A percentile compares a stretch with the other conserved stretches of the same genome.
These are phyloP conservation scores for Chiloscyllium plagiosum DNA, from an alignment of 2,113 vertebrate genomes.

Conservation along the genomic window DNA sequence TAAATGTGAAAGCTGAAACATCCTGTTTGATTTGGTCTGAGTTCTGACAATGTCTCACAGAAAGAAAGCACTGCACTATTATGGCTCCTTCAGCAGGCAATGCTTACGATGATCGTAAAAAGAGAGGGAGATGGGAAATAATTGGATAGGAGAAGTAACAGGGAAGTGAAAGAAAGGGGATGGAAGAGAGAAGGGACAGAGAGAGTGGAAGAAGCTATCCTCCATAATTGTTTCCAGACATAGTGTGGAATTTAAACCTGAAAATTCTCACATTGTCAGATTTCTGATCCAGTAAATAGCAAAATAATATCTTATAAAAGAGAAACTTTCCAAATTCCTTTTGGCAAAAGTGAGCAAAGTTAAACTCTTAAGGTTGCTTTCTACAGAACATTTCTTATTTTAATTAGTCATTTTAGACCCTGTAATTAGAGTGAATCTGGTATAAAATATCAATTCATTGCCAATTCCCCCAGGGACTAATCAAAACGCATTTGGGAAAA, in stretches of 20 bases:
- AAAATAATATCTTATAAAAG: not conserved
- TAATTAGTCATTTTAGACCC: not conserved
- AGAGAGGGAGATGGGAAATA: not conserved
- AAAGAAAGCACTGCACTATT: too few relatives aligned
- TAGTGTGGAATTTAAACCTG: not conserved
- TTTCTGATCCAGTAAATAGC: not conserved
- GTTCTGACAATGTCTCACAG: too few relatives aligned
- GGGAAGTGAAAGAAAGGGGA: not conserved
- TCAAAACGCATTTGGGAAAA: not conserved
- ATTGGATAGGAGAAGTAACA: not conserved
- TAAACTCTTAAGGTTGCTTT: not conserved
- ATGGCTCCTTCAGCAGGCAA: not conserved
- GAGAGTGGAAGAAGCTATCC: not conserved
- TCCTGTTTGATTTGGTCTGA: not conserved
- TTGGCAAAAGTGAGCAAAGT: not conserved
- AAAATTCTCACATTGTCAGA: not conserved
- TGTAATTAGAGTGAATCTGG: not conserved
- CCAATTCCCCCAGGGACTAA: not conserved
- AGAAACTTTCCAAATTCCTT: not conserved
- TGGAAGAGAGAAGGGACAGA: not conserved
- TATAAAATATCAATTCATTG: not conserved
- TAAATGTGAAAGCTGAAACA: not conserved
- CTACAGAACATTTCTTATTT: not conserved
- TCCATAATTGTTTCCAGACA: not conserved
- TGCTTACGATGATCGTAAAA: not conserved